phyloP scores from a whole-genome alignment of 2,888 invertebrate species.

The Octonoba sinensis region DNA sequence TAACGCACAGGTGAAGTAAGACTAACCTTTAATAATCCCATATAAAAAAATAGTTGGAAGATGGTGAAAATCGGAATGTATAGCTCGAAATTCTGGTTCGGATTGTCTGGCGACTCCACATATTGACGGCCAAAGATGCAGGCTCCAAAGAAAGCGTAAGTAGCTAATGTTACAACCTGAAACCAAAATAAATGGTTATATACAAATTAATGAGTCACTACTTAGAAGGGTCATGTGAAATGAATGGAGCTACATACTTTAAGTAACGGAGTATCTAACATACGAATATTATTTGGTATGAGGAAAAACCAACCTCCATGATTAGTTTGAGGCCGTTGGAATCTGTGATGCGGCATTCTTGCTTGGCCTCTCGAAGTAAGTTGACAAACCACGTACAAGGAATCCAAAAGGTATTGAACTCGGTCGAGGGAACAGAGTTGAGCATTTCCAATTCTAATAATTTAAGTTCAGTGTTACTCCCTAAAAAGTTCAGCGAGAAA shows the following conservation, averaged over 20 bases:
- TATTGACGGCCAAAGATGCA: slow-evolving; percentile 77
- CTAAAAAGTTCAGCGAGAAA: too few species aligned
- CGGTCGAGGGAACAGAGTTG: slow-evolving; percentile 75
- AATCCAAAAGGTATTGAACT: slow-evolving; percentile 79
- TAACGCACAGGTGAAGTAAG: not conserved
- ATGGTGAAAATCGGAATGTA: slow-evolving; percentile 78
- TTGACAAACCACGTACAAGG: slow-evolving; percentile 78
- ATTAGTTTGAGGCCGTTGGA: slow-evolving; percentile 75
- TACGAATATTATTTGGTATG: too few species aligned
- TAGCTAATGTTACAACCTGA: slow-evolving; percentile 77
- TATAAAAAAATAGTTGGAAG: slow-evolving; percentile 78
- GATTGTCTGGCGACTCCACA: slow-evolving; percentile 70
- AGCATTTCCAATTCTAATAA: slow-evolving; percentile 76
- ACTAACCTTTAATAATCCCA: slow-evolving; percentile 78
- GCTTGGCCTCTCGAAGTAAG: slow-evolving; percentile 75
- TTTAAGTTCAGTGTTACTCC: too few species aligned
- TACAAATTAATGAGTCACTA: too few species aligned
- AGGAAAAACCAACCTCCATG: too few species aligned
- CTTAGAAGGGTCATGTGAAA: too few species aligned
- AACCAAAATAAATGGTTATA: not conserved
- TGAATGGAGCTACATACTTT: too few species aligned
- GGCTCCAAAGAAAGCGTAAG: slow-evolving; percentile 77
- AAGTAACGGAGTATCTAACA: too few species aligned
- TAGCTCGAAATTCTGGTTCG: slow-evolving; percentile 72
- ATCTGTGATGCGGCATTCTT: slow-evolving; percentile 75